Conservation (phyloP, 2,113 vertebrate species). For the Coracopsis vasa region DNA sequence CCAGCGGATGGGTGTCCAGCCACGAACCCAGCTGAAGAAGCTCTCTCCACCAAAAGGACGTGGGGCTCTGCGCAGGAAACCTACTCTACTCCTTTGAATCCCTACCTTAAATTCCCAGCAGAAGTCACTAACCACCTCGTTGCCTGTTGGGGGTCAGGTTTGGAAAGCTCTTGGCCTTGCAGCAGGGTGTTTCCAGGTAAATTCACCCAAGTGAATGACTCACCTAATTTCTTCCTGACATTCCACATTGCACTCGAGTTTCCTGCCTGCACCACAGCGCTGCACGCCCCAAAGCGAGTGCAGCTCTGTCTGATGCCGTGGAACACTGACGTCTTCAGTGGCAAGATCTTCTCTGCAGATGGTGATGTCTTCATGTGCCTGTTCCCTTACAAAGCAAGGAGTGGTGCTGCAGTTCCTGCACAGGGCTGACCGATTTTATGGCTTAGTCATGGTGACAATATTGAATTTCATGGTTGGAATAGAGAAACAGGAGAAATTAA, state of each 20-base stretch:
- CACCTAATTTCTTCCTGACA: not conserved
- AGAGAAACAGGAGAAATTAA: slow-evolving; percentile 8
- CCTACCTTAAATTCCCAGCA: not conserved
- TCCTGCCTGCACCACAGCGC: not conserved
- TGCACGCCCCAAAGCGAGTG: rapidly evolving
- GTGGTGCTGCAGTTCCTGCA: not conserved
- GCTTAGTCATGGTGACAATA: not conserved
- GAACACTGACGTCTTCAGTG: rapidly evolving
- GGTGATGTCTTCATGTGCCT: rapidly evolving
- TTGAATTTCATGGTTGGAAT: slow-evolving; percentile 8
- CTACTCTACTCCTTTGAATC: not conserved
- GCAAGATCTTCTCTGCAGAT: not conserved
- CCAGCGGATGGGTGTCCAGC: not conserved
- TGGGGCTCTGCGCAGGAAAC: not conserved
- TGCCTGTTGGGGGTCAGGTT: not conserved
- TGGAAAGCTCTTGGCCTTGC: not conserved
- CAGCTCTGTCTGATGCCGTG: rapidly evolving
- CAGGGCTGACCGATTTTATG: not conserved
- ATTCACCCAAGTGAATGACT: not conserved
- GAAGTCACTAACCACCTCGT: not conserved
- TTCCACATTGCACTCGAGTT: not conserved
- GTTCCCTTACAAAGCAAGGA: not conserved
- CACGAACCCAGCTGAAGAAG: not conserved
- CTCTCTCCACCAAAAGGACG: rapidly evolving
- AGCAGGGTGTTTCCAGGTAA: not conserved